Percentiles rank a stretch among this genome's conserved stretches.
phyloP scores from a whole-genome alignment of 53 echinoderm and acorn worm species.

The Astropecten irregularis region DNA sequence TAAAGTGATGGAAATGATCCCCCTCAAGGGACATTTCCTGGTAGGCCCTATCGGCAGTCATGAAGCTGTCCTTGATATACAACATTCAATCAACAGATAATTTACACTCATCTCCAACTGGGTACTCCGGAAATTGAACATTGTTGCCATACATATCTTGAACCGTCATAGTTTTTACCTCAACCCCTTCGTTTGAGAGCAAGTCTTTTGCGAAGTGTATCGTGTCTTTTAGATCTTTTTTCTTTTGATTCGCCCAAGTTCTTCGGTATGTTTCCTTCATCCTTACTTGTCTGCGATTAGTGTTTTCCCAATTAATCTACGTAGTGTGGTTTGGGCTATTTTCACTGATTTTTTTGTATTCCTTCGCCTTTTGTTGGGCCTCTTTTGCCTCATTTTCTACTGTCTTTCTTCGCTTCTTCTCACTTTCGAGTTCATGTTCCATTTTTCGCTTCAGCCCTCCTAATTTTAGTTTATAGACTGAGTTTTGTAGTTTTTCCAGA shows the following conservation, averaged over 20 bases:
- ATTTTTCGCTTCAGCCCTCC: conserved; percentile 49
- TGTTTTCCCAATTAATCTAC: conserved; percentile 12
- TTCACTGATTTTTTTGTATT: conserved; percentile 20
- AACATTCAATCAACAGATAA: conserved; percentile 32
- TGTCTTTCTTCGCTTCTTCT: conserved; percentile 36
- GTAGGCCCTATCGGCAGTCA: conserved; percentile 37
- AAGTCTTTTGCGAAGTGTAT: background rate
- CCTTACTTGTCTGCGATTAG: conserved; percentile 21
- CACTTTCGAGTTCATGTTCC: conserved; percentile 62
- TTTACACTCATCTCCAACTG: background rate
- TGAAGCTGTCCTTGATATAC: conserved; percentile 17
- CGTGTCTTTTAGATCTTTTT: conserved; percentile 23
- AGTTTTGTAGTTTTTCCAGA: conserved; percentile 15
- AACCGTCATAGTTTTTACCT: conserved; percentile 7
- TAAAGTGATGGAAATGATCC: conserved; percentile 29
- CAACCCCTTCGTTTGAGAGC: conserved; percentile 1
- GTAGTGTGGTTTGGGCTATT: conserved; percentile 19
- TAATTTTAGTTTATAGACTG: conserved; percentile 36
- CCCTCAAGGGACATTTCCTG: background rate
- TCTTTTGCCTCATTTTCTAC: conserved; percentile 31
- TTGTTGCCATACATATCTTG: conserved; percentile 1
- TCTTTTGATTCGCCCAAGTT: conserved; percentile 3
- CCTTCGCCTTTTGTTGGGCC: conserved; percentile 5
- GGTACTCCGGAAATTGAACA: conserved; percentile 3
- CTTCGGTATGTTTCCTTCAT: conserved; percentile 6